Base-by-base conservation (phyloP, 1,140 invertebrate species). In the Formica selysi region DNA sequence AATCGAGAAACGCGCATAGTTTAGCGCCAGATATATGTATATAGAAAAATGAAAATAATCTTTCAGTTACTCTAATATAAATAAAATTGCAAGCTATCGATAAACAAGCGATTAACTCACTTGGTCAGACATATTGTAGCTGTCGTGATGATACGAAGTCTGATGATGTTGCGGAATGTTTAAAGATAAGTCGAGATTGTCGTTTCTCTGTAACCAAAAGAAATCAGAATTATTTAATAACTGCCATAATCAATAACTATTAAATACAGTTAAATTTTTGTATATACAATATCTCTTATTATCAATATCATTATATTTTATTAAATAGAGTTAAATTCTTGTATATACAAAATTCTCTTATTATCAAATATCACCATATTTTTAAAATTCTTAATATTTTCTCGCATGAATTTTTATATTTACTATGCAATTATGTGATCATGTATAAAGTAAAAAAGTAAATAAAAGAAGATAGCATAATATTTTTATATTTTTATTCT, bases 101-200 rank as follows among this genome's bases (percentile, higher is more conserved):
- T 22, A 54, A 22, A 62, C 0, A 22, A 0, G 8, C 6, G 1
- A 64, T 54, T 51, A 16, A 87, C 94, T 95, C 93, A 97, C 97
- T 96, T 97, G 97, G 94, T 97, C 97, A 93, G 96, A 96, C 97
- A 97, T 97, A 94, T 96, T 96, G 96, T 97, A 97, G 87, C 96
- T 95, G 95, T 96, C 96, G 92, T 95, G 95, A 83, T 95, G 95
- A 90, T 96, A 96, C 88, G 96, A 96, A 78, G 92, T 89, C 79
- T 95, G 95, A 87, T 97, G 96, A 92, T 96, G 95, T 91, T 96
- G 96, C 86, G 97, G 96, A 92, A 96, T 96, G 94, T 96, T 96
- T 92, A 97, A 95, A 88, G 97, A 96, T 92, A 97, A 95, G 90
- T 97, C 97, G 92, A 97, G 95, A 94, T 96, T 97, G 96, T 97